phyloP scores from a whole-genome alignment of 2,888 invertebrate species.

The Caenorhabditis panamensis region DNA sequence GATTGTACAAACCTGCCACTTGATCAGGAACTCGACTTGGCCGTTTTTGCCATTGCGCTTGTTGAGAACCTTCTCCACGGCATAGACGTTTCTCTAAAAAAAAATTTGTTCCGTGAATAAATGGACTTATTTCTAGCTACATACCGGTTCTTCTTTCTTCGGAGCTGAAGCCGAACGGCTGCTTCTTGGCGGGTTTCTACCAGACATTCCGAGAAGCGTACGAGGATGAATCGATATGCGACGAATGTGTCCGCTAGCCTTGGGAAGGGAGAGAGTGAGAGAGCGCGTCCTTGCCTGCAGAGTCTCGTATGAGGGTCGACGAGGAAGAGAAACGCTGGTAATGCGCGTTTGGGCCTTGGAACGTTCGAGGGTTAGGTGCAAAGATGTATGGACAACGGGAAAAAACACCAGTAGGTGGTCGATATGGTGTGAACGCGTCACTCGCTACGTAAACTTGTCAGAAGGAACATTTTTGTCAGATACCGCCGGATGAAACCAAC shows the following conservation, averaged over 20 bases:
- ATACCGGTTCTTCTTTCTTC: not conserved
- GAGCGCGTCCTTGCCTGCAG: not conserved
- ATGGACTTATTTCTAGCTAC: not conserved
- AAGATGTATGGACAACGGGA: too few relatives aligned
- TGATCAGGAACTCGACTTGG: conserved; percentile 3
- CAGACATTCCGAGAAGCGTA: not conserved
- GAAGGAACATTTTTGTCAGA: too few relatives aligned
- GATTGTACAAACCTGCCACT: conserved; percentile 15
- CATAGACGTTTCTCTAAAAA: conserved; percentile 14
- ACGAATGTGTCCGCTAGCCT: not conserved
- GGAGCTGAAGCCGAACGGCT: not conserved
- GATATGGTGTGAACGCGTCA: too few relatives aligned
- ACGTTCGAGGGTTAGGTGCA: too few relatives aligned
- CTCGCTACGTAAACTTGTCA: too few relatives aligned
- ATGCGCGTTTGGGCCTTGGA: too few relatives aligned
- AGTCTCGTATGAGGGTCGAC: not conserved
- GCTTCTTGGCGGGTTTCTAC: not conserved
- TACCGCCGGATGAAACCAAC: too few relatives aligned
- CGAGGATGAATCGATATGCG: not conserved
- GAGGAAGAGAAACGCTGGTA: not conserved
- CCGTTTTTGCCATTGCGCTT: not conserved
- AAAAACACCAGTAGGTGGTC: too few relatives aligned
- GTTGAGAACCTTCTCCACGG: conserved; percentile 20
- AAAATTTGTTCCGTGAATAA: not conserved
- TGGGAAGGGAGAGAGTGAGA: not conserved